These are phyloP conservation scores for Drosophila setosimentum DNA, from an alignment of 2,888 invertebrate genomes.

Conservation along the genomic window DNA sequence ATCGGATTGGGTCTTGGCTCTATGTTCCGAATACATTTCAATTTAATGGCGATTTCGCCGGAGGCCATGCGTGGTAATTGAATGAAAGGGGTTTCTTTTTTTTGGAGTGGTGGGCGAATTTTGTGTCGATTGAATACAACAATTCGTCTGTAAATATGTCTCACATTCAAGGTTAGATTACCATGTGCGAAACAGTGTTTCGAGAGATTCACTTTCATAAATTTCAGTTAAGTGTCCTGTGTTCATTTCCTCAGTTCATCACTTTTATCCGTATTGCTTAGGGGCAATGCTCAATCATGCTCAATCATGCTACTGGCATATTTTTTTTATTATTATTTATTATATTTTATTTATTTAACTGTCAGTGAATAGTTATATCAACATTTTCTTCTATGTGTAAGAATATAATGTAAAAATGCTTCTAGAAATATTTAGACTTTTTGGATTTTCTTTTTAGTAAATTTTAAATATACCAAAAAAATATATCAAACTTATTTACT, in stretches of 20 bases:
- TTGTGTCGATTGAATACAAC: not conserved
- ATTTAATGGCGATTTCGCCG: conserved; percentile 43
- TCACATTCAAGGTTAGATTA: conserved; percentile 34
- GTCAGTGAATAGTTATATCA: not conserved
- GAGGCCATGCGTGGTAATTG: conserved; percentile 50
- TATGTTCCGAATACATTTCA: conserved; percentile 39
- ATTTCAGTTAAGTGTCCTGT: conserved; percentile 8
- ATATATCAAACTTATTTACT: not conserved
- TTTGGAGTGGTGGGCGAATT: not conserved
- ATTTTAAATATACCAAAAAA: not conserved
- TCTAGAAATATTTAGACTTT: not conserved
- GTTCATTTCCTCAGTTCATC: not conserved
- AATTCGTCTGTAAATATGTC: conserved; percentile 56
- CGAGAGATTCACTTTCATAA: conserved; percentile 21
- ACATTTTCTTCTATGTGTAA: not conserved
- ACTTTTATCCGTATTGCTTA: not conserved
- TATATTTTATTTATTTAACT: not conserved
- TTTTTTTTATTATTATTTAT: not conserved
- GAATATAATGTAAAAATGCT: not conserved
- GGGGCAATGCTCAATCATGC: too few relatives aligned
- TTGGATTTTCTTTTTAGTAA: not conserved
- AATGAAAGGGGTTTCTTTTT: conserved; percentile 28
- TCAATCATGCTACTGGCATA: not conserved
- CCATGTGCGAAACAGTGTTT: conserved; percentile 40
- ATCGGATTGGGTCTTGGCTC: conserved; percentile 45